phyloP scores from a whole-genome alignment of 2,113 vertebrate species.

The Chinchilla lanigera region DNA sequence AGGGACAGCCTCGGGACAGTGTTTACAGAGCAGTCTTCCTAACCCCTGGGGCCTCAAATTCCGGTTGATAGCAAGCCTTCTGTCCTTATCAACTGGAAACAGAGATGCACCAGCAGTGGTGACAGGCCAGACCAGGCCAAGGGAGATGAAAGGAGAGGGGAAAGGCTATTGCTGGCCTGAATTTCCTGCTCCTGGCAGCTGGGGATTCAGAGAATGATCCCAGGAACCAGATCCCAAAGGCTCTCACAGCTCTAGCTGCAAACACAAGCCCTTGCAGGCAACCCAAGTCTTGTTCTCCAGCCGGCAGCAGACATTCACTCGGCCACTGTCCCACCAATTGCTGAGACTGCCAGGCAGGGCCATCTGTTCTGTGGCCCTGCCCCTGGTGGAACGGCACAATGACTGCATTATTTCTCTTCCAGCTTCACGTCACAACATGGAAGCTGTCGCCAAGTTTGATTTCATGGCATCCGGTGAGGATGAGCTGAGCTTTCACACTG shows the following conservation, averaged over 20 bases:
- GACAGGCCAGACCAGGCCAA: not conserved
- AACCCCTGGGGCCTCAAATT: not conserved
- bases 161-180: not conserved
- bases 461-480: constrained; percentile 92
- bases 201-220: not conserved
- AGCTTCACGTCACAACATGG: constrained; percentile 88
- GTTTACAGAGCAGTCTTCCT: constrained; percentile 58
- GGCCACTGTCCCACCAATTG: not conserved
- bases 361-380: not conserved
- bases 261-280: not conserved
- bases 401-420: constrained; percentile 73
- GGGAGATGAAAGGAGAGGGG: not conserved
- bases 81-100: constrained; percentile 65
- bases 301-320: not conserved
- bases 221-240: not conserved
- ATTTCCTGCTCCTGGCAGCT: not conserved
- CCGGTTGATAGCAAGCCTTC: not conserved
- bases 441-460: constrained; percentile 93
- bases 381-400: constrained; percentile 22
- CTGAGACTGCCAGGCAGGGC: not conserved
- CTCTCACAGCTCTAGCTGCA: not conserved
- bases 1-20: constrained; percentile 46
- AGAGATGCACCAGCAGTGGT: constrained; percentile 54
- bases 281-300: not conserved
- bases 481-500: constrained; percentile 95